Percentiles rank a stretch among this genome's conserved stretches.
Evolutionary conservation across 2,113 vertebrate species (phyloP).

Genomic region (Sander vitreus): DNA sequence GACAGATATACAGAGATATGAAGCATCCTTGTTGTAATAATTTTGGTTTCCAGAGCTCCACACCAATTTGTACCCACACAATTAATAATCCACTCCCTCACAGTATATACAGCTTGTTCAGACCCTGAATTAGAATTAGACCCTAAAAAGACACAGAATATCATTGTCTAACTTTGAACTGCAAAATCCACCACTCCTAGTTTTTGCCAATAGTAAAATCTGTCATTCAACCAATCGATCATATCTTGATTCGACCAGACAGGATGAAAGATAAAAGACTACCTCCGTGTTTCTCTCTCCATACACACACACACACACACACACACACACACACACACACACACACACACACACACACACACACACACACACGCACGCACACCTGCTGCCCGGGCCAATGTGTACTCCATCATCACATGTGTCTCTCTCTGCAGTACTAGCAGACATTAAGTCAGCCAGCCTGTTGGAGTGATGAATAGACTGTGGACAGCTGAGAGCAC

Average conservation of each 20-base stretch:
- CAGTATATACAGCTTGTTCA: neutral
- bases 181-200: neutral
- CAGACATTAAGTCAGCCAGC: constrained; percentile 68
- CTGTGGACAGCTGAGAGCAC: constrained; percentile 71
- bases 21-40: neutral
- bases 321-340: constrained; percentile 52
- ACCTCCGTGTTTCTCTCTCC: constrained; percentile 4
- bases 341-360: constrained; percentile 50
- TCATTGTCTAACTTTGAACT: neutral
- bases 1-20: neutral
- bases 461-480: constrained; percentile 75
- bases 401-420: constrained; percentile 65
- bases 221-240: constrained; percentile 38
- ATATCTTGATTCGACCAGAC: constrained; percentile 31
- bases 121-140: neutral
- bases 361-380: constrained; percentile 50
- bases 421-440: constrained; percentile 30
- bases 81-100: no score
- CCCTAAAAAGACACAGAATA: no score
- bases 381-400: constrained; percentile 30
- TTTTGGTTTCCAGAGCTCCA: neutral
- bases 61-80: neutral
- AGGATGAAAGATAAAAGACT: constrained; percentile 48
- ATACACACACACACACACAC: constrained; percentile 41
- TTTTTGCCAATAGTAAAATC: constrained; percentile 15